Percentiles rank a stretch among this genome's conserved stretches.
Evolutionary conservation across 2,888 invertebrate genomes (phyloP).

Genomic region (Eurytoma adleriae): DNA sequence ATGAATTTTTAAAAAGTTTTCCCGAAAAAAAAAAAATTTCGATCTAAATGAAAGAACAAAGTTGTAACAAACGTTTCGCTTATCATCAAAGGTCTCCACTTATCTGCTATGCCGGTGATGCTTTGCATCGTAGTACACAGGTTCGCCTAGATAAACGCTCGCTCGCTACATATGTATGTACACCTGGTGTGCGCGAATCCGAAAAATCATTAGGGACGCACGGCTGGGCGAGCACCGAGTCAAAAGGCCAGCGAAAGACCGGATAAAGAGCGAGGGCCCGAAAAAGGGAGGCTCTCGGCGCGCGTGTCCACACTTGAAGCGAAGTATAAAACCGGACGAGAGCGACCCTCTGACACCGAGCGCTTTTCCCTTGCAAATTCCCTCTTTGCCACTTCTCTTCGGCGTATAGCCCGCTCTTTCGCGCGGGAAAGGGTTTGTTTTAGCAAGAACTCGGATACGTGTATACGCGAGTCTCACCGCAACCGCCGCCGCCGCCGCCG

Average conservation of each 20-base stretch:
- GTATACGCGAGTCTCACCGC: conserved; percentile 29
- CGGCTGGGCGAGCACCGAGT: background rate
- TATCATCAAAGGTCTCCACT: too few relatives aligned
- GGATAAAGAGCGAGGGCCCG: conserved; percentile 28
- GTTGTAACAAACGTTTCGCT: too few relatives aligned
- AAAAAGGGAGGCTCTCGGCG: conserved; percentile 1
- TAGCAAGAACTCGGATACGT: conserved; percentile 51
- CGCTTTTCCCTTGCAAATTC: conserved; percentile 73
- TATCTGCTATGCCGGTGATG: too few relatives aligned
- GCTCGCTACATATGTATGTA: conserved; percentile 3
- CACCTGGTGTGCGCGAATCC: conserved; percentile 1
- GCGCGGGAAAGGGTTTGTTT: conserved; percentile 59
- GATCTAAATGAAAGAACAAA: too few relatives aligned
- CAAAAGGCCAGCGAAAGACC: conserved; percentile 38
- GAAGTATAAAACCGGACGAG: conserved; percentile 47
- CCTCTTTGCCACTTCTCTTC: conserved; percentile 70
- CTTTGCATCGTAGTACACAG: background rate
- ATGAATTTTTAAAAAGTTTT: too few relatives aligned
- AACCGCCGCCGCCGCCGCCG: conserved; percentile 63
- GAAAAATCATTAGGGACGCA: conserved; percentile 42
- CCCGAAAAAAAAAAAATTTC: too few relatives aligned
- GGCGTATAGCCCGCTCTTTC: conserved; percentile 66
- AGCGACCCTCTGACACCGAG: conserved; percentile 69
- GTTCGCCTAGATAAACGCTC: background rate
- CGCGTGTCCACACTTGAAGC: conserved; percentile 18